Conservation (phyloP, 2,888 invertebrate species). For the Trisateles emortualis region DNA sequence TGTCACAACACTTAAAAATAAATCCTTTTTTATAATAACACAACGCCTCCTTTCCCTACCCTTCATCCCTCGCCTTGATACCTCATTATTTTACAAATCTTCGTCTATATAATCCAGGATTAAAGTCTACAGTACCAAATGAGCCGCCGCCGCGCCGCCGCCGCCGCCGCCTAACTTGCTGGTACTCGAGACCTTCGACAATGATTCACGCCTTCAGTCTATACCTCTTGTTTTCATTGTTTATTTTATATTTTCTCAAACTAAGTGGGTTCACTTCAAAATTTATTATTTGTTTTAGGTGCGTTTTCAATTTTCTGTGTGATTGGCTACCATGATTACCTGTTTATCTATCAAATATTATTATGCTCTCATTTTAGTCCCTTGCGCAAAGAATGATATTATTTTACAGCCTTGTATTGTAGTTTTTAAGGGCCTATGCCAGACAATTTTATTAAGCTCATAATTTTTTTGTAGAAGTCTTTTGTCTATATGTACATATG, state of each 20-base stretch:
- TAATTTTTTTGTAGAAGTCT: no score
- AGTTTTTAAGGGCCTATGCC: no score
- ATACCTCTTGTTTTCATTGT: conserved; percentile 8
- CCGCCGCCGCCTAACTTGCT: neutral
- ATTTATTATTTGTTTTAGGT: neutral
- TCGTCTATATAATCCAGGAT: conserved; percentile 27
- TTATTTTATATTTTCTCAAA: neutral
- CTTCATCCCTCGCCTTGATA: neutral
- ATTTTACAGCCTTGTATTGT: no score
- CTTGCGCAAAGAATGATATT: no score
- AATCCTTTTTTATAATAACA: neutral
- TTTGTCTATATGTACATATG: no score
- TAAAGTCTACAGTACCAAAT: conserved; percentile 16
- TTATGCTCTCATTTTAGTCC: neutral
- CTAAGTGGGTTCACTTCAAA: neutral
- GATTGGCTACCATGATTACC: neutral
- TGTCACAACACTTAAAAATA: neutral
- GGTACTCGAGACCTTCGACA: conserved; percentile 1
- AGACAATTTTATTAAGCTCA: no score
- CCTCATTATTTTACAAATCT: conserved; percentile 27
- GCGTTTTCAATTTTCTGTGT: neutral
- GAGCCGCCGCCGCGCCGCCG: conserved; percentile 3
- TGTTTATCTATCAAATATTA: neutral
- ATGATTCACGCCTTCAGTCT: conserved; percentile 7
- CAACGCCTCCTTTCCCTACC: neutral